Percentiles rank a stretch among this genome's conserved stretches.
Conservation (phyloP, 2,797 vertebrate genomes). For the Xiphophorus birchmanni region DNA sequence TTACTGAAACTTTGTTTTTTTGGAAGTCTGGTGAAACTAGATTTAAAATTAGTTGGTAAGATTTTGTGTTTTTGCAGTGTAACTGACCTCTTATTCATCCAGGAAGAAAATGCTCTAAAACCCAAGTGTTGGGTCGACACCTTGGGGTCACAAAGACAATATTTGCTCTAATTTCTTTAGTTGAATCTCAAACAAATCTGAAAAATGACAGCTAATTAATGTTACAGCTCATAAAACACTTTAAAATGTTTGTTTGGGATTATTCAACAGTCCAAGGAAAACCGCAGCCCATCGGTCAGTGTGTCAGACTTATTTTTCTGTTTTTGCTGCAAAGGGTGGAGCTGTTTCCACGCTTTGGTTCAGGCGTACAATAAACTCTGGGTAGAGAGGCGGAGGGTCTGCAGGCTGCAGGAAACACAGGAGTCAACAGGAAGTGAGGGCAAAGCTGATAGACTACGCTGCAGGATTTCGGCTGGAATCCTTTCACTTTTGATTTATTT, state of each 20-base stretch:
- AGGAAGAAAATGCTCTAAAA: background rate
- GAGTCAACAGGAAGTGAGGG: constrained; percentile 42
- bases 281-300: background rate
- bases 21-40: too few relatives aligned
- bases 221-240: background rate
- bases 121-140: background rate
- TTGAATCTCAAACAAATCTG: background rate
- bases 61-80: too few relatives aligned
- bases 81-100: background rate
- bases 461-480: background rate
- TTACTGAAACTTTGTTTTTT: too few relatives aligned
- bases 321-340: background rate
- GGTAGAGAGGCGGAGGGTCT: background rate
- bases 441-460: background rate
- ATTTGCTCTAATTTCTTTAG: background rate
- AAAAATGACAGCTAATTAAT: background rate
- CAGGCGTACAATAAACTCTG: background rate
- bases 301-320: background rate
- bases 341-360: background rate
- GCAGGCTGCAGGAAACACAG: constrained; percentile 44
- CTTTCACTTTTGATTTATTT: constrained; percentile 37
- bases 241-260: background rate
- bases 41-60: too few relatives aligned
- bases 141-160: background rate
- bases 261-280: background rate